Percentiles rank a stretch among this genome's conserved stretches.
phyloP scores from a whole-genome alignment of 1,140 invertebrate species.

The Anastrepha ludens region DNA sequence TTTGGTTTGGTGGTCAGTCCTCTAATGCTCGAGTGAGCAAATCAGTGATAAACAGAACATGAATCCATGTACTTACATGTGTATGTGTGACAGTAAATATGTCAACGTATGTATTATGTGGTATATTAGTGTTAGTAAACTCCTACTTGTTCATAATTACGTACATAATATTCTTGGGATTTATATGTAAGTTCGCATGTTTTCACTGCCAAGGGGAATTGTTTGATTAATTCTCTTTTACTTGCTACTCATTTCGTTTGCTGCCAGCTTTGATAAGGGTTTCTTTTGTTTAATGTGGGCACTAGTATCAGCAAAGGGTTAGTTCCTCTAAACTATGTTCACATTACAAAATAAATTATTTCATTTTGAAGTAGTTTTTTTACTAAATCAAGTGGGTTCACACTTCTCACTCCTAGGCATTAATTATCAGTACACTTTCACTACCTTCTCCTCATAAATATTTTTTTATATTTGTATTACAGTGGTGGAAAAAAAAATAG shows the following conservation, averaged over 20 bases:
- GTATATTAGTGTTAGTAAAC: too few species aligned
- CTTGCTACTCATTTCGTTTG: neutral
- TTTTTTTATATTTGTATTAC: too few species aligned
- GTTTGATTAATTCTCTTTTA: slow-evolving; percentile 25
- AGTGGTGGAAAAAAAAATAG: too few species aligned
- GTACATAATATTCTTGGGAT: neutral
- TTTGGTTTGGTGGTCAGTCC: slow-evolving; percentile 22
- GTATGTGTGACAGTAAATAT: neutral
- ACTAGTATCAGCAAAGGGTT: too few species aligned
- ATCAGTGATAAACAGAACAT: slow-evolving; percentile 8
- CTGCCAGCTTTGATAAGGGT: neutral
- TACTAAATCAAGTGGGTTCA: too few species aligned
- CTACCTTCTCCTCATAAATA: too few species aligned
- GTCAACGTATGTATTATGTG: neutral
- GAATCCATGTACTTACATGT: neutral
- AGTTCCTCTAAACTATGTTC: too few species aligned
- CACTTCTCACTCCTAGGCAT: too few species aligned
- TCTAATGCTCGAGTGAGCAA: slow-evolving; percentile 28
- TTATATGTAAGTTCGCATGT: neutral
- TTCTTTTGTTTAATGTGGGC: neutral
- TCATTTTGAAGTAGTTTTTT: too few species aligned
- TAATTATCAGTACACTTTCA: too few species aligned
- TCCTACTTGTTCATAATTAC: too few species aligned
- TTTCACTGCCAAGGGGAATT: slow-evolving; percentile 26
- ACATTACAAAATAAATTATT: too few species aligned